A percentile compares a stretch with the other conserved stretches of the same genome.
Evolutionary conservation across 2,113 vertebrate genomes (phyloP).

Genomic region (Porphyrio hochstetteri): DNA sequence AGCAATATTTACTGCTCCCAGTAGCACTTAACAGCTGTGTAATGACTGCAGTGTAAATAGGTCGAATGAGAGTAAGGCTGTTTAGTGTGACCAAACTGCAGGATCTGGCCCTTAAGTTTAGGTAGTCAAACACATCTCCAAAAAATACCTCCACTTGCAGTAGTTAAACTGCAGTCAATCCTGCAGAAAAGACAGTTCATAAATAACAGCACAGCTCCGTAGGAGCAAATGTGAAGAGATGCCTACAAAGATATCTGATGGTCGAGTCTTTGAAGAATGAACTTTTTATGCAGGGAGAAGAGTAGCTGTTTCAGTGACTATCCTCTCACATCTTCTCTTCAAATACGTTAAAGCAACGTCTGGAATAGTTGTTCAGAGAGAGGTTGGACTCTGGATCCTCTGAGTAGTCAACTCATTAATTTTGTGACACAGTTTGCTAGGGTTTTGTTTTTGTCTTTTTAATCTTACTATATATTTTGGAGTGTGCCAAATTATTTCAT

Average conservation of each 20-base stretch:
- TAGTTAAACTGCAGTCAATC: background rate
- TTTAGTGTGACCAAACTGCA: background rate
- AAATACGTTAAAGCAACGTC: background rate
- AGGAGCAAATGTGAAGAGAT: background rate
- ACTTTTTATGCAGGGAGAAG: background rate
- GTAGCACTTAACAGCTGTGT: background rate
- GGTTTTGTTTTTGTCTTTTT: background rate
- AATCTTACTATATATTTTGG: background rate
- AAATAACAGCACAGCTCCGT: background rate
- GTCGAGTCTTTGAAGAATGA: background rate
- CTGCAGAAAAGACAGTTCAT: background rate
- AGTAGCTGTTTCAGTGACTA: background rate
- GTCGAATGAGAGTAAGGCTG: background rate
- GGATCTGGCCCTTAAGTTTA: background rate
- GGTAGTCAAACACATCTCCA: background rate
- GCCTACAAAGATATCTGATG: background rate
- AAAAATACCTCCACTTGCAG: background rate
- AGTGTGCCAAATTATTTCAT: background rate
- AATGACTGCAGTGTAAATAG: background rate
- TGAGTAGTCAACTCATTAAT: background rate
- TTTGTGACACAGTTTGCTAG: background rate
- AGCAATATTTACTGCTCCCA: background rate
- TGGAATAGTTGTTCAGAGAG: background rate
- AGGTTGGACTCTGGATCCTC: background rate
- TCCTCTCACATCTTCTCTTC: background rate